phyloP scores from a whole-genome alignment of 2,888 invertebrate genomes.

The Brachyptera putata region DNA sequence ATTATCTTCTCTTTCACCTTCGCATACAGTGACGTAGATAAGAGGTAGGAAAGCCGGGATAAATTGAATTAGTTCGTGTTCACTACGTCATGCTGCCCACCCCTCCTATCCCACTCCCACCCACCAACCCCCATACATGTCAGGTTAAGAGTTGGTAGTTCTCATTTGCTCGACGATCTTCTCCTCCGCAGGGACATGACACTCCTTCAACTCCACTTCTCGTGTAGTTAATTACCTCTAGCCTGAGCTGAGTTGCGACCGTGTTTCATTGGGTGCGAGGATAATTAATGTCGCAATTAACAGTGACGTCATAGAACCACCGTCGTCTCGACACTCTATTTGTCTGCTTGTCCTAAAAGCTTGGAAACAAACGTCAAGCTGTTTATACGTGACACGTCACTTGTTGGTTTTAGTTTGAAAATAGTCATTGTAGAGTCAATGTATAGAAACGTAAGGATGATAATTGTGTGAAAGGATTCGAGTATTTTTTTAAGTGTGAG shows the following conservation, averaged over 20 bases:
- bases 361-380: no score
- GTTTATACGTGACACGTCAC: no score
- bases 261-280: conserved; percentile 31
- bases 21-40: not conserved
- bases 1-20: not conserved
- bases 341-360: not conserved
- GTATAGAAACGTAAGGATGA: not conserved
- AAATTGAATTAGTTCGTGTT: conserved; percentile 1
- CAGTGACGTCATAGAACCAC: conserved; percentile 25
- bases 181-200: not conserved
- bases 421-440: no score
- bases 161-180: not conserved
- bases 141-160: not conserved
- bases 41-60: not conserved
- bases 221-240: conserved; percentile 26
- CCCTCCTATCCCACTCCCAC: not conserved
- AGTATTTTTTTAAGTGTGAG: no score
- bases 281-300: conserved; percentile 33
- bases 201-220: not conserved
- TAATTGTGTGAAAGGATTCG: not conserved
- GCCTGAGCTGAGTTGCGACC: no score
- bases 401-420: no score
- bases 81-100: not conserved
- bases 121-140: not conserved
- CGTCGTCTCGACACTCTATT: conserved; percentile 10